Conservation (phyloP, 2,888 invertebrate species). For the Leptinotarsa juncta region DNA sequence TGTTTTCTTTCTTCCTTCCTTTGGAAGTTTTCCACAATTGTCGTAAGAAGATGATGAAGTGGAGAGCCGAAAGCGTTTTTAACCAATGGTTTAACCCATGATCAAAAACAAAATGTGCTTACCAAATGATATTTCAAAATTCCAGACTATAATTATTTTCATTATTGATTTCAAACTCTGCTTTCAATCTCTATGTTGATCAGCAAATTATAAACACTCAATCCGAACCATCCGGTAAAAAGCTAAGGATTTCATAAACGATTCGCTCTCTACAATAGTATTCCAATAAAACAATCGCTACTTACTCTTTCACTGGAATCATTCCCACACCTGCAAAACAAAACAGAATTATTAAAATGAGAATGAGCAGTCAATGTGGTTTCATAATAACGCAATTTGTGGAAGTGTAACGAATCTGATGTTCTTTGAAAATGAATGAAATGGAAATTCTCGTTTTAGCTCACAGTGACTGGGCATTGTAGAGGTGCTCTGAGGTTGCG, state of each 20-base stretch:
- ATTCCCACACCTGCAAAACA: conserved; percentile 87
- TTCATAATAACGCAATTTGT: conserved; percentile 35
- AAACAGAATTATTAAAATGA: conserved; percentile 37
- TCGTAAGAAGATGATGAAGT: too few species aligned
- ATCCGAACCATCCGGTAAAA: neutral
- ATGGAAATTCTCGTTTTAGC: neutral
- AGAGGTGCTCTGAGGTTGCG: neutral
- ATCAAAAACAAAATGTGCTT: too few species aligned
- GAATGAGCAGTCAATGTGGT: conserved; percentile 29
- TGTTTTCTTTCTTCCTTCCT: too few species aligned
- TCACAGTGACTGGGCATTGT: neutral
- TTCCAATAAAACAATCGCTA: conserved; percentile 27
- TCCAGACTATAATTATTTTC: too few species aligned
- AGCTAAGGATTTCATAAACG: conserved; percentile 22
- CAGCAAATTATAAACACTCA: neutral
- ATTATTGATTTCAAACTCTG: too few species aligned
- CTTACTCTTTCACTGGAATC: conserved; percentile 95
- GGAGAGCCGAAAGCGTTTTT: too few species aligned
- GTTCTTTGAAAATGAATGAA: conserved; percentile 8
- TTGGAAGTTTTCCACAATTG: too few species aligned
- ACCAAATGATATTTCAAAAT: too few species aligned
- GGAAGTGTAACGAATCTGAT: conserved; percentile 22
- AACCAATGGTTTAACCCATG: too few species aligned
- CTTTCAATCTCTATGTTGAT: neutral
- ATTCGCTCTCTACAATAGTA: conserved; percentile 36